Conservation (phyloP, 2,113 vertebrate species). For the Uropsilus gracilis region DNA sequence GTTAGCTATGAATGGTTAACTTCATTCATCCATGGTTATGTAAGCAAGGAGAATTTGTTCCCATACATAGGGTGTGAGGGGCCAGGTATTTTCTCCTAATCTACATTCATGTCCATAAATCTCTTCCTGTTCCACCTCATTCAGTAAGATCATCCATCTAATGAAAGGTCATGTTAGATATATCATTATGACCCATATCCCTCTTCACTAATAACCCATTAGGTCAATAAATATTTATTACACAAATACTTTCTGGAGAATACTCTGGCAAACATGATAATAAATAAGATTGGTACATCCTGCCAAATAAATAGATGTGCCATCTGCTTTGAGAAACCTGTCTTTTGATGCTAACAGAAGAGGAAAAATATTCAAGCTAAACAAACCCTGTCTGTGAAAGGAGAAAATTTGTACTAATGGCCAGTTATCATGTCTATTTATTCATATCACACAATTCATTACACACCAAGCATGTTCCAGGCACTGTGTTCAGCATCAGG, state of each 20-base stretch:
- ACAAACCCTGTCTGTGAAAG: neutral
- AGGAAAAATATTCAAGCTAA: neutral
- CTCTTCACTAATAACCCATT: slow-evolving; percentile 17
- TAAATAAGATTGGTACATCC: neutral
- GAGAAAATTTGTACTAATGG: neutral
- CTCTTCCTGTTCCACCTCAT: neutral
- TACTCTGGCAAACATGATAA: neutral
- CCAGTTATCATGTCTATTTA: neutral
- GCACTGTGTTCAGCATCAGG: neutral
- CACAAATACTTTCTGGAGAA: neutral
- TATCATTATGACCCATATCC: neutral
- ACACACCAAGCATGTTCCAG: neutral
- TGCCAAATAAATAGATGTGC: slow-evolving; percentile 28
- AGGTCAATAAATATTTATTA: slow-evolving; percentile 17
- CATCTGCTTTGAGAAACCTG: slow-evolving; percentile 33
- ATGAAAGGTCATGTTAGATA: neutral
- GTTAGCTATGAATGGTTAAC: neutral
- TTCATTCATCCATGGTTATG: neutral
- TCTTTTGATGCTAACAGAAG: neutral
- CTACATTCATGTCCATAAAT: neutral
- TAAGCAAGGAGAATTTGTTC: neutral
- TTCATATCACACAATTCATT: neutral
- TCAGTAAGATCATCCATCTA: neutral
- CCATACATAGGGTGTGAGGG: neutral
- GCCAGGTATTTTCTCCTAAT: neutral